phyloP scores from a whole-genome alignment of 2,113 vertebrate species.

The Aldabrachelys gigantea region DNA sequence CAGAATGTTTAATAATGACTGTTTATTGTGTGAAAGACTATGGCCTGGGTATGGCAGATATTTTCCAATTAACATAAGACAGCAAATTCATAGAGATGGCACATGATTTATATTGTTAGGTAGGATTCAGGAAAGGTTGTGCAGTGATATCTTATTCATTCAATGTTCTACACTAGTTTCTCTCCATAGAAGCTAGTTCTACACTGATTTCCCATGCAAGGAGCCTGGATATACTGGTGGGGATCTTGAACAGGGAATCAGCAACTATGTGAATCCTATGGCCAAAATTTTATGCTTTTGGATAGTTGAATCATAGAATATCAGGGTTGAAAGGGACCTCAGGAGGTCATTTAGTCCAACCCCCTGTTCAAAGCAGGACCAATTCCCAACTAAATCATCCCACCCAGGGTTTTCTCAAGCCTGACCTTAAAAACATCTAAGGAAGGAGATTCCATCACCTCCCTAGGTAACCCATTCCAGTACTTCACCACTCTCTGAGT shows the following conservation, averaged over 20 bases:
- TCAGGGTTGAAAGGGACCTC: too few relatives aligned
- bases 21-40: rapidly evolving
- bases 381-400: too few relatives aligned
- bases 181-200: neutral
- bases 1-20: neutral
- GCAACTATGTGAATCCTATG: too few relatives aligned
- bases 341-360: too few relatives aligned
- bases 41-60: rapidly evolving
- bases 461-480: too few relatives aligned
- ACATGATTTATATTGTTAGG: rapidly evolving
- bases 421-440: too few relatives aligned
- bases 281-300: neutral
- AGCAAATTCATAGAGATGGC: rapidly evolving
- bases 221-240: too few relatives aligned
- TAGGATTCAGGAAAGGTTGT: neutral
- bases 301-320: neutral
- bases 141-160: neutral
- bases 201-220: neutral
- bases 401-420: too few relatives aligned
- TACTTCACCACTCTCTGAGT: too few relatives aligned
- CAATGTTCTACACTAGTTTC: neutral
- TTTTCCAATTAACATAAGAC: rapidly evolving
- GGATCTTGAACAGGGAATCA: too few relatives aligned
- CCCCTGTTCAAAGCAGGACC: too few relatives aligned
- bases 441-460: too few relatives aligned